Evolutionary conservation across 1,140 invertebrate species (phyloP).

Genomic region (Coelopa frigida): DNA sequence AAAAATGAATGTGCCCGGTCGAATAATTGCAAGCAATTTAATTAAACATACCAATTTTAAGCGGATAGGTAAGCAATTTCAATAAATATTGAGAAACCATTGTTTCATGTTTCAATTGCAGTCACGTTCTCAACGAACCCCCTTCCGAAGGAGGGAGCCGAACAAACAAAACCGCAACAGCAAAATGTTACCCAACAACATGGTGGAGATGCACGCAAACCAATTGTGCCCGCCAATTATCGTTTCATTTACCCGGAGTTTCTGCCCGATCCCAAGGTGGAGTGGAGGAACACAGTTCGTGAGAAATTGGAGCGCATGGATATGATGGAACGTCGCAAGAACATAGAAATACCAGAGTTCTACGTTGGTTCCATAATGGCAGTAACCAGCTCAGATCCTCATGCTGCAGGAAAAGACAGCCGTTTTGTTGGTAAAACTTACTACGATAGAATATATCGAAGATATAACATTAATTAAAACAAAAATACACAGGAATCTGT

Average conservation of each 20-base stretch:
- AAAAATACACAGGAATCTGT: conserved; percentile 70
- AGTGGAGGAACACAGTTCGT: conserved; percentile 68
- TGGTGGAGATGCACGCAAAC: conserved; percentile 22
- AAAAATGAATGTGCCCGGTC: conserved; percentile 32
- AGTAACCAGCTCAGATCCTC: conserved; percentile 82
- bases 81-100: neutral
- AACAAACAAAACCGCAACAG: conserved; percentile 11
- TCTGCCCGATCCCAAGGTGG: conserved; percentile 74
- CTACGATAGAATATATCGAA: neutral
- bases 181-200: neutral
- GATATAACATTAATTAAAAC: neutral
- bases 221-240: conserved; percentile 47
- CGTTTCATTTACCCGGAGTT: conserved; percentile 91
- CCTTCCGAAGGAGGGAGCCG: conserved; percentile 8
- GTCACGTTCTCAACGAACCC: conserved; percentile 38
- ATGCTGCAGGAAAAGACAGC: conserved; percentile 77
- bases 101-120: conserved; percentile 17
- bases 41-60: conserved; percentile 19
- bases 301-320: conserved; percentile 89
- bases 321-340: conserved; percentile 71
- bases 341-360: conserved; percentile 92
- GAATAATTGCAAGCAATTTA: conserved; percentile 18
- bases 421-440: conserved; percentile 67
- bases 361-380: conserved; percentile 93
- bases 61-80: conserved; percentile 23